These are phyloP conservation scores for Sorex maritimensis DNA, from an alignment of 2,797 vertebrate genomes.

Conservation along the genomic window DNA sequence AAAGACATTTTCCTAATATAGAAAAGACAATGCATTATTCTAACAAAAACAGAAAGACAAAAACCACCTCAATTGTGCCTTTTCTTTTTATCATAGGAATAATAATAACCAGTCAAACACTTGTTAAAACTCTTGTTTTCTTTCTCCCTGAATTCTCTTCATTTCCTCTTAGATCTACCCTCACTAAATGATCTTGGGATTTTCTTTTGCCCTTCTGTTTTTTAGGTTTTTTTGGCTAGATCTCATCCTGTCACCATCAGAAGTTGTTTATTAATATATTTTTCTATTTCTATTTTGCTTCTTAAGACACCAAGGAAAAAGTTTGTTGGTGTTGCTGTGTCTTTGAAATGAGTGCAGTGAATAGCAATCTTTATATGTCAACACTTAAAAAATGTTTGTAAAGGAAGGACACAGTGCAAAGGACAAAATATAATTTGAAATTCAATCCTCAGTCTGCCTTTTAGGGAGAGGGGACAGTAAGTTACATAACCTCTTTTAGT, in stretches of 20 bases:
- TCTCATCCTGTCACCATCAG: not conserved
- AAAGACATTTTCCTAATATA: slow-evolving; percentile 65
- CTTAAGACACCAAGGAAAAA: slow-evolving; percentile 59
- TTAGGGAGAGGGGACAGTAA: not conserved
- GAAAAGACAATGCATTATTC: slow-evolving; percentile 46
- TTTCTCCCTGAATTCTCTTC: not conserved
- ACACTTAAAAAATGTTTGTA: slow-evolving; percentile 43
- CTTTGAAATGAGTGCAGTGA: slow-evolving; percentile 67
- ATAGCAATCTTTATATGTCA: slow-evolving; percentile 52
- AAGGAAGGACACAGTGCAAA: slow-evolving; percentile 53
- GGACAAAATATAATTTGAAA: slow-evolving; percentile 49
- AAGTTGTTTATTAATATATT: slow-evolving; percentile 8
- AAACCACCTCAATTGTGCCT: slow-evolving; percentile 78
- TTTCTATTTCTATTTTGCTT: slow-evolving; percentile 57
- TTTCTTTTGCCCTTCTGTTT: slow-evolving; percentile 30
- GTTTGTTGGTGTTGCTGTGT: slow-evolving; percentile 56
- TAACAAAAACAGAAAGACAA: slow-evolving; percentile 26
- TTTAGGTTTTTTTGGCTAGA: not conserved
- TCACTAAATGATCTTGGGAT: not conserved
- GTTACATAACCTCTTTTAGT: slow-evolving; percentile 25
- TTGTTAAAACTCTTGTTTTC: slow-evolving; percentile 19
- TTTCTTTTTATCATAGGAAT: slow-evolving; percentile 53
- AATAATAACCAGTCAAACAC: slow-evolving; percentile 47
- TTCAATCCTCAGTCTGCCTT: slow-evolving; percentile 19
- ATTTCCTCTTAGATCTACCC: not conserved